Conservation (phyloP, 2,888 invertebrate species). For the Drosophila melanosoma region DNA sequence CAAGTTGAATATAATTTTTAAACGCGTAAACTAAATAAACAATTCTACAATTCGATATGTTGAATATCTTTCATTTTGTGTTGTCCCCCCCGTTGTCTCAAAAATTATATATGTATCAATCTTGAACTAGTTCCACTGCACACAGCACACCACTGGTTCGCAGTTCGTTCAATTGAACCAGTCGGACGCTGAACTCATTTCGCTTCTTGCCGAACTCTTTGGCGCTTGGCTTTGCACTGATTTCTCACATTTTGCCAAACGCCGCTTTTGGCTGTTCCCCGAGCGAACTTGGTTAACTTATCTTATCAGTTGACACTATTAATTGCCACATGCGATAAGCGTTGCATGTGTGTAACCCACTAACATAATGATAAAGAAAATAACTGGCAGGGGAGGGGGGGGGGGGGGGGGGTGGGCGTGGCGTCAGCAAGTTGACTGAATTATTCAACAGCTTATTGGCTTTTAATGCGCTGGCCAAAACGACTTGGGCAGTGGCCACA, state of each 20-base stretch:
- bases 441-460: slow-evolving; percentile 75
- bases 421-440: slow-evolving; percentile 32
- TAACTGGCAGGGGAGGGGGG: not conserved
- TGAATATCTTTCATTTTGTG: slow-evolving; percentile 54
- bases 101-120: not conserved
- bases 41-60: slow-evolving; percentile 45
- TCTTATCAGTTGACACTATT: slow-evolving; percentile 50
- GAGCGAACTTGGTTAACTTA: slow-evolving; percentile 31
- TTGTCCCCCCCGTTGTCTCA: slow-evolving; percentile 25
- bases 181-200: not conserved
- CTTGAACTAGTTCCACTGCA: not conserved
- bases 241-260: slow-evolving; percentile 24
- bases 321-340: slow-evolving; percentile 51
- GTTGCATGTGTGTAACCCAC: slow-evolving; percentile 25
- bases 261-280: slow-evolving; percentile 18
- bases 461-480: slow-evolving; percentile 65
- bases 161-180: not conserved
- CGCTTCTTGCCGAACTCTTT: slow-evolving; percentile 29
- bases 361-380: slow-evolving; percentile 6
- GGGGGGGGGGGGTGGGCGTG: not conserved
- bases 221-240: slow-evolving; percentile 41
- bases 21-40: slow-evolving; percentile 39
- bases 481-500: slow-evolving; percentile 44
- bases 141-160: not conserved
- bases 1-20: slow-evolving; percentile 51